Conservation (phyloP, 1,140 invertebrate species). For the Drosophila insularis region DNA sequence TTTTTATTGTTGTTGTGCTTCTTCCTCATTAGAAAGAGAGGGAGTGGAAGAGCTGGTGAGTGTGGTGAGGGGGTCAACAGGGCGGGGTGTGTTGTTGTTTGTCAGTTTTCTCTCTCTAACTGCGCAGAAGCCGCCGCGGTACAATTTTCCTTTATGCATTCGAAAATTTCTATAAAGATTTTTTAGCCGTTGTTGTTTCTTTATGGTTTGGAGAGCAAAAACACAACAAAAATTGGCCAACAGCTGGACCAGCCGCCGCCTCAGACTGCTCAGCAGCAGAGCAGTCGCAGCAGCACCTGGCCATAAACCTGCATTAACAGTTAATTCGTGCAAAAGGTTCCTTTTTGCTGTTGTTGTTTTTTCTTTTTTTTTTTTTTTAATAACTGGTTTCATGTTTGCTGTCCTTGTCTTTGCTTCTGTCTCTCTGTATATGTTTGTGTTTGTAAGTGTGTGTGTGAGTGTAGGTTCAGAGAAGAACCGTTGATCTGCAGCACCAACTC, state of each 20-base stretch:
- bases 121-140: constrained; percentile 2
- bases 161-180: constrained; percentile 7
- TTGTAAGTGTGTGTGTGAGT: constrained; percentile 21
- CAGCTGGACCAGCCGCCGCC: constrained; percentile 33
- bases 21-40: neutral
- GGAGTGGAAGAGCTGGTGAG: no score
- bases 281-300: constrained; percentile 37
- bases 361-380: constrained; percentile 38
- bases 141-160: constrained; percentile 7
- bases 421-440: constrained; percentile 23
- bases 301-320: constrained; percentile 30
- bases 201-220: neutral
- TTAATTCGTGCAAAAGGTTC: constrained; percentile 47
- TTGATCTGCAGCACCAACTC: constrained; percentile 40
- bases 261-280: neutral
- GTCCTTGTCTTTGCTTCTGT: constrained; percentile 16
- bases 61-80: neutral
- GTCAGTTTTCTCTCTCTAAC: constrained; percentile 2
- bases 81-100: constrained; percentile 13
- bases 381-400: constrained; percentile 61
- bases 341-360: constrained; percentile 36
- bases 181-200: neutral
- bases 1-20: neutral
- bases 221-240: constrained; percentile 5
- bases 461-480: constrained; percentile 47